Conservation (phyloP, 2,797 vertebrate species). For the Sebastes steindachneri region DNA sequence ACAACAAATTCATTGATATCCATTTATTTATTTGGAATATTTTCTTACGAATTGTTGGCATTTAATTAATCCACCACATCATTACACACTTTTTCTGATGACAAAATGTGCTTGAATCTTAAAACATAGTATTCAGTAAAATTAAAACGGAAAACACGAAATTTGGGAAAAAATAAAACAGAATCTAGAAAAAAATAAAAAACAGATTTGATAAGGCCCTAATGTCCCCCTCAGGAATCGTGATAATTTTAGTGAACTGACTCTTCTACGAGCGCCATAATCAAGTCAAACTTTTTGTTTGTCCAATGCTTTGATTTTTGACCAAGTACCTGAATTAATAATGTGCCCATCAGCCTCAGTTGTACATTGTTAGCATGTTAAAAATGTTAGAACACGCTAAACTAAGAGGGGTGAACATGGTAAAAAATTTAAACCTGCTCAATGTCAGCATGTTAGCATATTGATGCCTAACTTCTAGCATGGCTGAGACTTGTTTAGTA, state of each 20-base stretch:
- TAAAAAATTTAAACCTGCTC: neutral
- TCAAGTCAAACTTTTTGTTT: no score
- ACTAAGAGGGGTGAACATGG: neutral
- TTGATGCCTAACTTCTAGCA: neutral
- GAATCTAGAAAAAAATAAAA: no score
- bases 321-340: neutral
- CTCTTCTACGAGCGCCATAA: no score
- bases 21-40: no score
- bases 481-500: neutral
- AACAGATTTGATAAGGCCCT: fast-evolving
- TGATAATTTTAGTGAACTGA: fast-evolving
- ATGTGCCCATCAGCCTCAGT: no score
- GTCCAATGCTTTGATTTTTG: neutral
- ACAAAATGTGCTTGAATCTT: no score
- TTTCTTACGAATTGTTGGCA: no score
- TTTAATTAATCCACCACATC: fast-evolving
- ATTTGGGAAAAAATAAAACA: no score
- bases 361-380: no score
- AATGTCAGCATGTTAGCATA: neutral
- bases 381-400: neutral
- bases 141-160: fast-evolving
- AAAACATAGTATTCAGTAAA: no score
- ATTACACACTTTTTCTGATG: no score
- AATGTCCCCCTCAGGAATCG: fast-evolving
- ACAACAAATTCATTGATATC: no score